phyloP scores from a whole-genome alignment of 2,797 vertebrate genomes.

The Dicrostonyx torquatus region DNA sequence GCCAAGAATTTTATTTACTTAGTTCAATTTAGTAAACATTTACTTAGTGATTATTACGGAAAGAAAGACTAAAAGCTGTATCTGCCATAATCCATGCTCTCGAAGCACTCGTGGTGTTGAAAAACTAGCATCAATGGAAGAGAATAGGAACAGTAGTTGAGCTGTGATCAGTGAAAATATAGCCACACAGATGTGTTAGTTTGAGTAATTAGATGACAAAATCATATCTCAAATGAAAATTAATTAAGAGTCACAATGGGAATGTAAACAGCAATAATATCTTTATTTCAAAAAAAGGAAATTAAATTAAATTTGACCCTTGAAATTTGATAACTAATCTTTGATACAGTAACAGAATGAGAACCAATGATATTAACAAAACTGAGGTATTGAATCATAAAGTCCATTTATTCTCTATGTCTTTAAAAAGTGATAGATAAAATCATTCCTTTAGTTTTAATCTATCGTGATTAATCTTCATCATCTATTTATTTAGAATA shows the following conservation, averaged over 20 bases:
- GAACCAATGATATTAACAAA: not conserved
- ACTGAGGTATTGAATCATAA: not conserved
- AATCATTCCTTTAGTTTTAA: not conserved
- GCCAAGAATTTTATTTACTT: not conserved
- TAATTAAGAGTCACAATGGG: not conserved
- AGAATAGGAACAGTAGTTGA: not conserved
- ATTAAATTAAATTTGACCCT: not conserved
- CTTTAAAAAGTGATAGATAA: conserved; percentile 1
- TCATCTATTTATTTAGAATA: not conserved
- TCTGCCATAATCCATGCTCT: not conserved
- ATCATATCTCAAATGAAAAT: not conserved
- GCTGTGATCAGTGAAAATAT: not conserved
- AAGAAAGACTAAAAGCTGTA: not conserved
- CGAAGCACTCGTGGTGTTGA: not conserved
- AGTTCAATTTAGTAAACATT: not conserved
- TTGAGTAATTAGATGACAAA: not conserved
- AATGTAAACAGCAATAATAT: not conserved
- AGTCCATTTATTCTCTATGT: not conserved
- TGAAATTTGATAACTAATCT: not conserved
- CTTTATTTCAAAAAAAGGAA: not conserved
- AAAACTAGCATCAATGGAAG: not conserved
- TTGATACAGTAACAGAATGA: not conserved
- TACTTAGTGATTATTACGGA: not conserved
- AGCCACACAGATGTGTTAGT: not conserved
- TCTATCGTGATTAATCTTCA: not conserved